Evolutionary conservation across 2,113 vertebrate genomes (phyloP), one percentile per base, ranked within the genome.

Genomic region (Burhinus bistriatus): DNA sequence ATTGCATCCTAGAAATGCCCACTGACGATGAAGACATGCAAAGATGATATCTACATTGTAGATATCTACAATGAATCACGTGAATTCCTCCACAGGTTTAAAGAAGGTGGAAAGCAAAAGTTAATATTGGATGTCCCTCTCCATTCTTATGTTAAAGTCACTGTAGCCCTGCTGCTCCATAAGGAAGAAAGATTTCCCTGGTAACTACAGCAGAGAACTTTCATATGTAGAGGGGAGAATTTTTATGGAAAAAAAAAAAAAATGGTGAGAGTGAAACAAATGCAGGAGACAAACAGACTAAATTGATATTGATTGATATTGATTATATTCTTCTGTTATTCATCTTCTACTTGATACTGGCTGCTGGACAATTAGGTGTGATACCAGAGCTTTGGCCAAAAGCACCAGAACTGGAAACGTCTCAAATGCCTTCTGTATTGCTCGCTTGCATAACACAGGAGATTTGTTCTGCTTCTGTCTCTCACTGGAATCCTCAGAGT

Each of bases 361-460:
- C 29, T 59, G 14, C 12, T 85, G 23, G 29, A 80, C 80, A 90
- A 65, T 34, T 12, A 47, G 9, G 6, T 83, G 3, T 49, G 11
- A 26, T 57, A 45, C 2, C 14, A 77, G 7, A 49, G 3, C 6
- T 61, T n/a, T 62, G 34, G 5, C 42, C 32, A 75, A 59, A 66
- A 55, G 30, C 6, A 1, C 4, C 57, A 54, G 17, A 62, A 45
- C 5, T 32, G 45, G 34, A 92, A 83, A 44, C 32, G 9, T 51
- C 42, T 68, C 32, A 68, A 32, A 73, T 30, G 8, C 2, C 9
- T 86, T 76, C 18, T 42, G 1, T n/a, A 21, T 42, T 47, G 12
- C 8, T 66, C 54, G 23, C 51, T 79, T 75, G 5, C 32, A 27
- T 64, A 62, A 52, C 13, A 52, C 13, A 0, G 0, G 44, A 54